Evolutionary conservation across 1,140 invertebrate species (phyloP), one percentile per base, ranked within the genome.

Genomic region (Formica exsecta): DNA sequence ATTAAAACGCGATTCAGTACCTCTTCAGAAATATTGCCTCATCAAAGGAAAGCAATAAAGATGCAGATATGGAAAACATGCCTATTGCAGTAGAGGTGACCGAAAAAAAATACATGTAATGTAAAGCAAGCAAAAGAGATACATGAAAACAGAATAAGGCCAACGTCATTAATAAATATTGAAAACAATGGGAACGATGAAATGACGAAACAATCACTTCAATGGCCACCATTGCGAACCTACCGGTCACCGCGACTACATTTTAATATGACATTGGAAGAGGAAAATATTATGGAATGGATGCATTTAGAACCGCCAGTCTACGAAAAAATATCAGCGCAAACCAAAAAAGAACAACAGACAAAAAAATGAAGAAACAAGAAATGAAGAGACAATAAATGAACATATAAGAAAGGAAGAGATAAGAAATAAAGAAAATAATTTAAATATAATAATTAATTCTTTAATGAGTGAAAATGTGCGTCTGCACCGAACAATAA

Each of bases 251-350:
- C 62, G 6, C 29, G 2, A 36, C 5, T 38, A 65, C 3, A 32
- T 65, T 36, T 65, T 19, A 11, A 38, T 25, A 65, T 36, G 3
- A 6, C 32, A 38, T 16, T 3, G 11, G 62, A 66, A 66, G 13
- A 62, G 6, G 61, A 65, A 19, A 38, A 65, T 65, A 6, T 32
- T 29, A 65, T 19, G 32, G 62, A 65, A 65, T 65, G 32, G 62
- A 7, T 65, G 3, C 29, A 65, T 36, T 13, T 65, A 13, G 62
- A 65, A 5, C 32, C 16, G 3, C 32, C 62, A 19, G 38, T 38
- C 13, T n/a, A 6, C 7, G 54, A 65, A 6, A 36, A 7, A 65
- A 65, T 19, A 65, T 36, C 13, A 19, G 32, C 7, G 6, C 16
- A 32, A 19, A 65, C 7, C 8, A 32, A 32, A 32, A 32, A 32